Percentiles rank a stretch among this genome's conserved stretches.
Evolutionary conservation across 1,140 invertebrate genomes (phyloP).

Genomic region (Radopholus similis): DNA sequence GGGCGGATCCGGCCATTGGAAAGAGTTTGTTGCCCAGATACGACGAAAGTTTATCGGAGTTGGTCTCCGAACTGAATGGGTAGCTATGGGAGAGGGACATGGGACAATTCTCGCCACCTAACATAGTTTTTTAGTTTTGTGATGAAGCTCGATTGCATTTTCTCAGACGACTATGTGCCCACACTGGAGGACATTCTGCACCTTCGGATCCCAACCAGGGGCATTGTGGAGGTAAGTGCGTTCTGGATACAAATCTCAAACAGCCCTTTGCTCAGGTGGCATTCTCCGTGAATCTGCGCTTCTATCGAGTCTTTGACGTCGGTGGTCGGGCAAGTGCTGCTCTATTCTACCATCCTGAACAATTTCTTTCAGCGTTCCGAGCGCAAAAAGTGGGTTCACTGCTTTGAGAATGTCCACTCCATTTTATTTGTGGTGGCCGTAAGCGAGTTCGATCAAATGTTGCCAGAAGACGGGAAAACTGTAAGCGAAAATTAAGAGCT

Average conservation of each 20-base stretch:
- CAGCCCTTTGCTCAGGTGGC: background rate
- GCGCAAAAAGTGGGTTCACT: too few relatives aligned
- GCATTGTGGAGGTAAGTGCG: constrained; percentile 80
- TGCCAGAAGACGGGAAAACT: constrained; percentile 67
- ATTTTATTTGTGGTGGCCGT: constrained; percentile 67
- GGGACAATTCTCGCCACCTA: background rate
- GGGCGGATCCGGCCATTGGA: background rate
- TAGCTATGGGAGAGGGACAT: background rate
- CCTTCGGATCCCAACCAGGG: constrained; percentile 88
- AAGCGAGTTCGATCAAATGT: constrained; percentile 66
- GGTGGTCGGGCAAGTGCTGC: constrained; percentile 64
- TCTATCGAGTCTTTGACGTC: constrained; percentile 66
- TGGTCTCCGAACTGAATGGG: background rate
- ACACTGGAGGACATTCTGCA: constrained; percentile 94
- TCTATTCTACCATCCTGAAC: too few relatives aligned
- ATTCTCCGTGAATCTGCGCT: background rate
- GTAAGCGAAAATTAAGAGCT: constrained; percentile 52
- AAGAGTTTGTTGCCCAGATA: background rate
- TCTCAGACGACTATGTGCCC: constrained; percentile 83
- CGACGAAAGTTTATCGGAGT: too few relatives aligned
- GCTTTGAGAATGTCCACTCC: constrained; percentile 64
- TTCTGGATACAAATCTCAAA: background rate
- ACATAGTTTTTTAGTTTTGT: constrained; percentile 73
- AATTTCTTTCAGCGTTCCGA: constrained; percentile 33
- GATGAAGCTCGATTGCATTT: constrained; percentile 89